These are phyloP conservation scores for Acrossocheilus fasciatus DNA, from an alignment of 2,797 vertebrate genomes.

Conservation along the genomic window DNA sequence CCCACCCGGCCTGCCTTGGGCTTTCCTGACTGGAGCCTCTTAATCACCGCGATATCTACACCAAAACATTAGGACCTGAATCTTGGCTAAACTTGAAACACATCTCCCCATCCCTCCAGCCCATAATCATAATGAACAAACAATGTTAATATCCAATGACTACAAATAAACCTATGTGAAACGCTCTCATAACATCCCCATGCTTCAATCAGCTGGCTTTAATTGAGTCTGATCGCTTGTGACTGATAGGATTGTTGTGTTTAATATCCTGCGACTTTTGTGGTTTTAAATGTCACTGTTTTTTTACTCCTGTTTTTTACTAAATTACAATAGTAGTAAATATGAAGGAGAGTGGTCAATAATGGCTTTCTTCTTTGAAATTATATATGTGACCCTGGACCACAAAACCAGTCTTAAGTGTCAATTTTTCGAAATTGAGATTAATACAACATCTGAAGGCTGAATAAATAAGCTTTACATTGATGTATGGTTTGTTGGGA, in stretches of 20 bases:
- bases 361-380: not conserved
- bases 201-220: slow-evolving; percentile 4
- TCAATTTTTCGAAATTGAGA: no score
- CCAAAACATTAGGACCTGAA: slow-evolving; percentile 22
- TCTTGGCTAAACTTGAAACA: slow-evolving; percentile 15
- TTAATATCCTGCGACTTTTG: not conserved
- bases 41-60: slow-evolving; percentile 45
- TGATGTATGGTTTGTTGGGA: no score
- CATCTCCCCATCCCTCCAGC: slow-evolving; percentile 3
- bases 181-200: slow-evolving; percentile 16
- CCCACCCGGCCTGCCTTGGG: slow-evolving; percentile 57
- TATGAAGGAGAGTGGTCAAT: not conserved
- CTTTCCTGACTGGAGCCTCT: slow-evolving; percentile 50
- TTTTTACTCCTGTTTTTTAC: not conserved
- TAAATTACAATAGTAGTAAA: not conserved
- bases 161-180: not conserved
- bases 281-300: not conserved
- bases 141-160: slow-evolving; percentile 2
- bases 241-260: not conserved
- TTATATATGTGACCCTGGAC: no score
- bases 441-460: no score
- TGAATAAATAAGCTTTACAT: no score
- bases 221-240: slow-evolving; percentile 7
- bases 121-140: not conserved
- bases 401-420: no score